Evolutionary conservation across 1,140 invertebrate genomes (phyloP).

Genomic region (Drosophila ohnishii): DNA sequence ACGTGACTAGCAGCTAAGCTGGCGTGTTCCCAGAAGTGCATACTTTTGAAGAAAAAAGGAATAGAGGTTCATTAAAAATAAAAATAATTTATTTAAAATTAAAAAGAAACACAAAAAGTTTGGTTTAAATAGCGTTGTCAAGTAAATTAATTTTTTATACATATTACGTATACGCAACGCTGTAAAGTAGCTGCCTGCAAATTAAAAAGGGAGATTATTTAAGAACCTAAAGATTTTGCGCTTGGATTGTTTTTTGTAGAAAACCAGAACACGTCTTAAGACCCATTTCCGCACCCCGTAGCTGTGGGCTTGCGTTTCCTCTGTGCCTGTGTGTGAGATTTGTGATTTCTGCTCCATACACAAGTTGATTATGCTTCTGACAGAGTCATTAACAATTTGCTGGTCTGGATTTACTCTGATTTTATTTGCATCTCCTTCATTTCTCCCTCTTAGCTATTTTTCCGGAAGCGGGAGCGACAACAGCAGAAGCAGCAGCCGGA

Average conservation of each 20-base stretch:
- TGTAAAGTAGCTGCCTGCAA: not conserved
- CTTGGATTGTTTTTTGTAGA: not conserved
- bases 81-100: not conserved
- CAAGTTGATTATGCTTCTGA: constrained; percentile 53
- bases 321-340: constrained; percentile 16
- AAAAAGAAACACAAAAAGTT: not conserved
- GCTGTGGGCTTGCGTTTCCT: constrained; percentile 10
- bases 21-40: constrained; percentile 20
- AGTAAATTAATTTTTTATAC: too few species aligned
- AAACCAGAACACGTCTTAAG: constrained; percentile 27
- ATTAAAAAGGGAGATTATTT: not conserved
- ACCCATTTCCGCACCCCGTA: constrained; percentile 13
- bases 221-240: not conserved
- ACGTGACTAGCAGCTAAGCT: constrained; percentile 46
- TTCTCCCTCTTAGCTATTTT: constrained; percentile 14
- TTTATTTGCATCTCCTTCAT: constrained; percentile 38
- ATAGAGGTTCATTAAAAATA: not conserved
- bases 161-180: constrained; percentile 3
- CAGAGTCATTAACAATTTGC: constrained; percentile 59
- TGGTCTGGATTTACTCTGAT: constrained; percentile 47
- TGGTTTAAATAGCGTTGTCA: not conserved
- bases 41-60: not conserved
- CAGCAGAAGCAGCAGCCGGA: constrained; percentile 11
- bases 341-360: constrained; percentile 40
- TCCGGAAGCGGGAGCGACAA: constrained; percentile 19